Conservation (phyloP, 2,797 vertebrate genomes). For the Falco rusticolus region DNA sequence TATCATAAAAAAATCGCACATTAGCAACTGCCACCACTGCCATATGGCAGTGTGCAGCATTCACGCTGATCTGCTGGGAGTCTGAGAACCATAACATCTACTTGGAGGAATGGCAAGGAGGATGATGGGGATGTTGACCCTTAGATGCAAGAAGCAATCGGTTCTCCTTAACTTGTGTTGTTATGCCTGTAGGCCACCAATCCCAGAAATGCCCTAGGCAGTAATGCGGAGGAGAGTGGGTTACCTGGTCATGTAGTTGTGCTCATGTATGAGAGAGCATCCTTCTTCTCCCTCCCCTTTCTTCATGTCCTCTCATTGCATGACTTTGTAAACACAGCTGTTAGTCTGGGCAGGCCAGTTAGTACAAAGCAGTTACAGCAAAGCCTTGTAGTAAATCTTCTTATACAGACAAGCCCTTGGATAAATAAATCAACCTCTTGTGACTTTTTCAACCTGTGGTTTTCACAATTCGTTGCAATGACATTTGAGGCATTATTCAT, state of each 20-base stretch:
- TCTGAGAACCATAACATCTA: not conserved
- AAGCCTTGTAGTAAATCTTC: not conserved
- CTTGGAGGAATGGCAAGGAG: not conserved
- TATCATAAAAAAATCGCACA: accelerated
- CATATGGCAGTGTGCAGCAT: no score
- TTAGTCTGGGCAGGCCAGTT: not conserved
- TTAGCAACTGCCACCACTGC: not conserved
- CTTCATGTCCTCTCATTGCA: not conserved
- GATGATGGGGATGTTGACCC: not conserved
- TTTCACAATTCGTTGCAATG: not conserved
- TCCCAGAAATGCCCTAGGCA: not conserved
- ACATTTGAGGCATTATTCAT: not conserved
- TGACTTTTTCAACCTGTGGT: not conserved
- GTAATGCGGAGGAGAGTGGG: not conserved
- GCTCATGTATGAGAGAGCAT: accelerated
- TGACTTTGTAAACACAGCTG: not conserved
- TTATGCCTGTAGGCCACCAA: not conserved
- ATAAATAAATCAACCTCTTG: not conserved
- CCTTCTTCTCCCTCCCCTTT: not conserved
- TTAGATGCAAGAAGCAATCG: accelerated
- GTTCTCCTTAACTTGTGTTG: not conserved
- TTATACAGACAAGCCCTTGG: not conserved
- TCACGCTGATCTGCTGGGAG: not conserved
- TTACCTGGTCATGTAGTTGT: not conserved
- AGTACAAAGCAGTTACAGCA: not conserved